Evolutionary conservation across 2,797 vertebrate species (phyloP).

Genomic region (Phyllotis vaccarum): DNA sequence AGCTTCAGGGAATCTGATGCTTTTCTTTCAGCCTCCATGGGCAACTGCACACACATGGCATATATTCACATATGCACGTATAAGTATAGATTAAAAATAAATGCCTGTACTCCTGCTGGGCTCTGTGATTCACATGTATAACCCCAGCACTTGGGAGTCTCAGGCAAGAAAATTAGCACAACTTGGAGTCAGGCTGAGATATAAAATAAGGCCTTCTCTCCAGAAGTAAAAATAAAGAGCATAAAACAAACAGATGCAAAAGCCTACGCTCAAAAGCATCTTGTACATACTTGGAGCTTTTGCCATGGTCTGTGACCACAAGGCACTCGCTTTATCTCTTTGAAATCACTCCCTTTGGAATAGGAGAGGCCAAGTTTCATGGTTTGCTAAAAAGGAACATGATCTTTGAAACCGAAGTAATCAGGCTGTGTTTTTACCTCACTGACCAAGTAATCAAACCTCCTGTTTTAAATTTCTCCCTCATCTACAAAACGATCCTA

Average conservation of each 20-base stretch:
- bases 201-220: background rate
- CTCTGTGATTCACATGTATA: background rate
- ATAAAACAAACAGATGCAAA: background rate
- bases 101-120: background rate
- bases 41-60: background rate
- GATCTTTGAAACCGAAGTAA: conserved; percentile 56
- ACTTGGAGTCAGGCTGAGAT: background rate
- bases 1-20: background rate
- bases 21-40: background rate
- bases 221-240: background rate
- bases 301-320: background rate
- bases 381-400: conserved; percentile 3
- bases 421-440: background rate
- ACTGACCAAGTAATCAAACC: background rate
- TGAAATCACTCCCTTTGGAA: background rate
- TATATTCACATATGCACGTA: no score
- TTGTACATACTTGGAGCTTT: background rate
- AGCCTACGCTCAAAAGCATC: background rate
- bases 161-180: background rate
- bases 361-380: background rate
- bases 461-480: background rate
- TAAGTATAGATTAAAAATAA: background rate
- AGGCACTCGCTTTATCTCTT: background rate
- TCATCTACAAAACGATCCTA: conserved; percentile 1
- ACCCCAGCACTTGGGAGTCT: background rate